These are phyloP conservation scores for Epicauta chinensis DNA, from an alignment of 1,140 invertebrate genomes.

Conservation along the genomic window DNA sequence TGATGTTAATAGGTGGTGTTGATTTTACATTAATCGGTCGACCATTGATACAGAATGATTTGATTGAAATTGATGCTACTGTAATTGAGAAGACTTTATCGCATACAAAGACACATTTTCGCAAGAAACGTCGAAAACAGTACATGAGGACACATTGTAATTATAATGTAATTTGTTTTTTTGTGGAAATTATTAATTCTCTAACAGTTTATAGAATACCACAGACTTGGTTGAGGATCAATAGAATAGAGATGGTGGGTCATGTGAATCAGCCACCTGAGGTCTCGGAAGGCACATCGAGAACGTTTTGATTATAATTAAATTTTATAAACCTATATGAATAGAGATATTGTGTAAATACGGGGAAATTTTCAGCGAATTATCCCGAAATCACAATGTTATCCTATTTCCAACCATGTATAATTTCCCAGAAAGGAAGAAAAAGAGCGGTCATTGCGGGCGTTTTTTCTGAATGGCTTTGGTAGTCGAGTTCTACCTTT, in stretches of 20 bases:
- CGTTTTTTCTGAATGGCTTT: no score
- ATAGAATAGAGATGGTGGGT: slow-evolving; percentile 52
- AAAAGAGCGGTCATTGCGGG: no score
- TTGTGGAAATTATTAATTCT: slow-evolving; percentile 9
- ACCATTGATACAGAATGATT: slow-evolving; percentile 68
- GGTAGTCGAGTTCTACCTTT: no score
- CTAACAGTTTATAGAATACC: slow-evolving; percentile 51
- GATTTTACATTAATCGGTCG: slow-evolving; percentile 82
- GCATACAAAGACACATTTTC: slow-evolving; percentile 72
- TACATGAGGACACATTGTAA: slow-evolving; percentile 69
- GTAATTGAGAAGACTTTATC: slow-evolving; percentile 87
- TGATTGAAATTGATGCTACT: slow-evolving; percentile 75
- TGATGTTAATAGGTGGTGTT: slow-evolving; percentile 72
- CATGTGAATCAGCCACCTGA: slow-evolving; percentile 37
- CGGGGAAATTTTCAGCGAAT: no score
- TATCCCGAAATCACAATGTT: no score
- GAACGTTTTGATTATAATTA: no score
- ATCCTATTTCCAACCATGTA: no score
- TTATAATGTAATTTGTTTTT: slow-evolving; percentile 22
- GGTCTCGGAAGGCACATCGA: slow-evolving; percentile 9
- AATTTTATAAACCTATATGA: no score
- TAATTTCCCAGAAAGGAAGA: no score
- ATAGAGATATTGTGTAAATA: no score
- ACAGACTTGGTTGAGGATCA: slow-evolving; percentile 69
- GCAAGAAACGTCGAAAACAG: slow-evolving; percentile 68